Percentiles rank a stretch among this genome's conserved stretches.
Conservation (phyloP, 1,140 invertebrate genomes). For the Bicyclus anynana region DNA sequence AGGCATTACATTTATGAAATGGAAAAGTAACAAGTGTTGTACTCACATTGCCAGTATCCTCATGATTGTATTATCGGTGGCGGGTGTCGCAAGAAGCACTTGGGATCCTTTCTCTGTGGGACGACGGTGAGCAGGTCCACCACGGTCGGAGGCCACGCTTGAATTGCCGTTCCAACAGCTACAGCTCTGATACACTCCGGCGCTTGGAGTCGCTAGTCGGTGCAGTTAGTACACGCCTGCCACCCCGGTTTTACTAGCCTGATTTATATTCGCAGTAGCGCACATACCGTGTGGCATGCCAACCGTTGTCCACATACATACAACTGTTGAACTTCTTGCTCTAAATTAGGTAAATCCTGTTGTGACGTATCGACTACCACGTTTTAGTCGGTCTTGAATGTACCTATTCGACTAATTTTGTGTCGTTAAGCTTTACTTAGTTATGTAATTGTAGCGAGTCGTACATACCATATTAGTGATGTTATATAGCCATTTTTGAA, state of each 20-base stretch:
- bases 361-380: slow-evolving; percentile 18
- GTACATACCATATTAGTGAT: too few species aligned
- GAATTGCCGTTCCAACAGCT: slow-evolving; percentile 51
- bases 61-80: slow-evolving; percentile 45
- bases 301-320: slow-evolving; percentile 46
- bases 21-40: background rate
- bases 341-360: slow-evolving; percentile 40
- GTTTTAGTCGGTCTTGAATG: too few species aligned
- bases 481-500: too few species aligned
- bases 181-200: slow-evolving; percentile 48
- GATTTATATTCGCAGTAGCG: slow-evolving; percentile 48
- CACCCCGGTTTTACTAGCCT: slow-evolving; percentile 42
- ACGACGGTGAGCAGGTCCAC: slow-evolving; percentile 54
- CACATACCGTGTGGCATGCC: slow-evolving; percentile 40
- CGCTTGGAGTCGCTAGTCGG: slow-evolving; percentile 35
- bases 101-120: slow-evolving; percentile 52
- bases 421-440: too few species aligned
- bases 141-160: slow-evolving; percentile 59
- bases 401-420: too few species aligned
- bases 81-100: slow-evolving; percentile 43
- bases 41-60: slow-evolving; percentile 65
- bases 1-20: background rate
- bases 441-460: too few species aligned
- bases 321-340: slow-evolving; percentile 8
- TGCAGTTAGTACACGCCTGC: slow-evolving; percentile 36